Evolutionary conservation across 2,797 vertebrate genomes (phyloP).

Genomic region (Poeciliopsis presidionis): DNA sequence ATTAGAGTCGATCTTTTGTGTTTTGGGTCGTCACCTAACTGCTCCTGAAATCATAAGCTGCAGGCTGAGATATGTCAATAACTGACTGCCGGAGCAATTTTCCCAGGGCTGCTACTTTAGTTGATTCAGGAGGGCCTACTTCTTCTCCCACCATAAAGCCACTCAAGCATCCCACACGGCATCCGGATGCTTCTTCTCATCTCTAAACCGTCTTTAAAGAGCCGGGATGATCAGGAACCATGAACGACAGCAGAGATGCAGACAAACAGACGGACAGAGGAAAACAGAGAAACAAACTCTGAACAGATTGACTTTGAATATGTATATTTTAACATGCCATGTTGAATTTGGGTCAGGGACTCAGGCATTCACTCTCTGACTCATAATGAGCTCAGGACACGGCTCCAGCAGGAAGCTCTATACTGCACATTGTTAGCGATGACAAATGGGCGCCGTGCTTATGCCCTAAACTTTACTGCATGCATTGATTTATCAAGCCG

Average conservation of each 20-base stretch:
- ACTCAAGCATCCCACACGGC: slow-evolving; percentile 30
- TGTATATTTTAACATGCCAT: slow-evolving; percentile 62
- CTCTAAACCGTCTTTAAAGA: slow-evolving; percentile 30
- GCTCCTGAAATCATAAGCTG: slow-evolving; percentile 43
- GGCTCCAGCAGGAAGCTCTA: slow-evolving; percentile 26
- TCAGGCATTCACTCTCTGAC: slow-evolving; percentile 53
- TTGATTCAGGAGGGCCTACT: slow-evolving; percentile 59
- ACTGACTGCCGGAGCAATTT: slow-evolving; percentile 51
- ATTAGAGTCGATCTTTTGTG: slow-evolving; percentile 23
- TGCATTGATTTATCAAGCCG: slow-evolving; percentile 65
- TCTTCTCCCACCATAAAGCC: slow-evolving; percentile 43
- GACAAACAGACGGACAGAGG: not conserved
- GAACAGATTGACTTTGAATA: slow-evolving; percentile 58
- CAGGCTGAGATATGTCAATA: slow-evolving; percentile 44
- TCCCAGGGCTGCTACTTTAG: slow-evolving; percentile 45
- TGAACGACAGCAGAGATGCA: not conserved
- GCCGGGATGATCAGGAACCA: not conserved
- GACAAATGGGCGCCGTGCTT: slow-evolving; percentile 65
- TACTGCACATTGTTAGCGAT: slow-evolving; percentile 36
- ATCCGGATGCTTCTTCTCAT: slow-evolving; percentile 32
- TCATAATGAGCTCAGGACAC: slow-evolving; percentile 62
- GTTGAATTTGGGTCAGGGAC: slow-evolving; percentile 70
- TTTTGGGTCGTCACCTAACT: slow-evolving; percentile 20
- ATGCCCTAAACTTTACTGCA: slow-evolving; percentile 45
- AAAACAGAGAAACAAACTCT: slow-evolving; percentile 27